These are phyloP conservation scores for Thera obeliscata DNA, from an alignment of 2,888 invertebrate genomes.

Conservation along the genomic window DNA sequence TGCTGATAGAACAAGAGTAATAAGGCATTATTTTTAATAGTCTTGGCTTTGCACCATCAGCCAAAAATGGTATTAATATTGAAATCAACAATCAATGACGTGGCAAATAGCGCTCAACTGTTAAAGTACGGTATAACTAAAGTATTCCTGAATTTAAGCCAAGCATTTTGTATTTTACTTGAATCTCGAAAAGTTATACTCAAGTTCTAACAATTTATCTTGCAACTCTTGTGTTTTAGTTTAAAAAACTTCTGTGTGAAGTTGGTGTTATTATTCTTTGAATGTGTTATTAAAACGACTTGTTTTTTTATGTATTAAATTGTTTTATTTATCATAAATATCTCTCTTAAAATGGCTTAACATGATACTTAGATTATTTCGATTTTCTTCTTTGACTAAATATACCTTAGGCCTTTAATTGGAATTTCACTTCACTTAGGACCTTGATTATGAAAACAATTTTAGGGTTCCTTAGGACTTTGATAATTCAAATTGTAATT, in stretches of 20 bases:
- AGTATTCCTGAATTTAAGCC: constrained; percentile 25
- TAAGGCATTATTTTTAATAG: too few relatives aligned
- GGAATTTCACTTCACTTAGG: too few relatives aligned
- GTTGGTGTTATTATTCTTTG: constrained; percentile 17
- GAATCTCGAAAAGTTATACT: constrained; percentile 26
- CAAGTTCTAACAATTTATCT: neutral
- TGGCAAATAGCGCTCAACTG: constrained; percentile 13
- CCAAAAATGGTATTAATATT: too few relatives aligned
- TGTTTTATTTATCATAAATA: constrained; percentile 29
- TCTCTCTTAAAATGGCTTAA: neutral
- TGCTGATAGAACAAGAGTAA: too few relatives aligned
- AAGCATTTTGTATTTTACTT: constrained; percentile 26
- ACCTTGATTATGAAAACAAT: too few relatives aligned
- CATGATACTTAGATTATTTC: too few relatives aligned
- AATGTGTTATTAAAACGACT: constrained; percentile 38
- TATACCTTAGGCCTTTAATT: too few relatives aligned
- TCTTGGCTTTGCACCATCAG: too few relatives aligned
- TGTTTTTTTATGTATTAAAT: constrained; percentile 31
- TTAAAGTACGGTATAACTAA: constrained; percentile 14
- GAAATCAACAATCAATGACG: neutral
- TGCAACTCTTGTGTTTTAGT: neutral
- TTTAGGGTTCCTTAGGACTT: too few relatives aligned
- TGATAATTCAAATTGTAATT: too few relatives aligned
- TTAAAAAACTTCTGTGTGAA: constrained; percentile 1
- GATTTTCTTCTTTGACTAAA: too few relatives aligned